These are phyloP conservation scores for Clitarchus hookeri DNA, from an alignment of 2,888 invertebrate genomes.

Conservation along the genomic window DNA sequence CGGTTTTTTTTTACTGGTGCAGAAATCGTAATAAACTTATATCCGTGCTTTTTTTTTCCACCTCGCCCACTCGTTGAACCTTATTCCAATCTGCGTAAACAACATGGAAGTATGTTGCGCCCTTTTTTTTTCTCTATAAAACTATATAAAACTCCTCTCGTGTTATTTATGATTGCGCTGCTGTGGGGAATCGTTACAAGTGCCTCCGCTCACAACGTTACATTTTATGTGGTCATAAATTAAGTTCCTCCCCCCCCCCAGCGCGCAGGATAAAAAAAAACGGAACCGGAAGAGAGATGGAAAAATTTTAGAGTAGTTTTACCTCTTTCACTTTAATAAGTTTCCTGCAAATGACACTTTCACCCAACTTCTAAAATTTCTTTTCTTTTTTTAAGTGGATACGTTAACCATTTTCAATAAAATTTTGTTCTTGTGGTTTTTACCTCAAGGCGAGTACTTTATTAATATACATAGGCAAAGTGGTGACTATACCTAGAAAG, in stretches of 20 bases:
- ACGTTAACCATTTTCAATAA: no score
- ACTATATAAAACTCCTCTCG: neutral
- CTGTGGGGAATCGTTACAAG: neutral
- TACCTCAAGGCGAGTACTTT: no score
- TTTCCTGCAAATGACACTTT: neutral
- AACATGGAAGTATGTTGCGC: neutral
- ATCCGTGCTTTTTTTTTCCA: neutral
- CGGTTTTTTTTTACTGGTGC: neutral
- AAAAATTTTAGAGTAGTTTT: neutral
- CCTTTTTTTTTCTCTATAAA: neutral
- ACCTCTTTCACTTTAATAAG: neutral
- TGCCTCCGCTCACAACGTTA: neutral
- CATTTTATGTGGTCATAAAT: neutral
- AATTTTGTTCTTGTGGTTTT: no score
- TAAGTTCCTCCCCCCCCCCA: neutral
- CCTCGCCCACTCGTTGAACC: constrained; percentile 3
- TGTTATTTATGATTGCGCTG: neutral
- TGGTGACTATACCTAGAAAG: no score
- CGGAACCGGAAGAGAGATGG: neutral
- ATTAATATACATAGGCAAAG: no score
- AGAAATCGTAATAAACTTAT: neutral
- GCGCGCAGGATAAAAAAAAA: neutral
- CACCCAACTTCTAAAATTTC: neutral
- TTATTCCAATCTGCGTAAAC: constrained; percentile 14
- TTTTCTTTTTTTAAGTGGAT: neutral